phyloP scores from a whole-genome alignment of 2,797 vertebrate species.

The Hemitrygon akajei region DNA sequence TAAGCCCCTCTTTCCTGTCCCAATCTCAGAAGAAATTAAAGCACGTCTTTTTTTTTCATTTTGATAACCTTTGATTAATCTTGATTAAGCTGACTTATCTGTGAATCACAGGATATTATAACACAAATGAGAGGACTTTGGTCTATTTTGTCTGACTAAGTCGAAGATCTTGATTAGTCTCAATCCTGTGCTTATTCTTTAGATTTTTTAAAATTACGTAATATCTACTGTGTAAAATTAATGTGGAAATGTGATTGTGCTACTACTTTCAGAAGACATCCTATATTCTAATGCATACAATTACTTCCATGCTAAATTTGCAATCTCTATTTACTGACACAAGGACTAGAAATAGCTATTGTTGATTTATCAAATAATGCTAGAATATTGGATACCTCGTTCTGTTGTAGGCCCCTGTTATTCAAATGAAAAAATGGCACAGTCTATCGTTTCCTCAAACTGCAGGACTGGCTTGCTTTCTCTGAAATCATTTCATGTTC shows the following conservation, averaged over 20 bases:
- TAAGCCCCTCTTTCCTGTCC: not conserved
- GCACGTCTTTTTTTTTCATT: not conserved
- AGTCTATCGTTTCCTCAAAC: not conserved
- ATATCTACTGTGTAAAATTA: not conserved
- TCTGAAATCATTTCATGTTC: not conserved
- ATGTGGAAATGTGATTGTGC: not conserved
- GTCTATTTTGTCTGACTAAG: not conserved
- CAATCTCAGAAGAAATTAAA: not conserved
- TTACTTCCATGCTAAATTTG: not conserved
- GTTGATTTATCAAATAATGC: not conserved
- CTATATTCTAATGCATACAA: not conserved
- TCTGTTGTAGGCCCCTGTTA: not conserved
- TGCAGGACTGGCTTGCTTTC: not conserved
- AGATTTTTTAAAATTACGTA: not conserved
- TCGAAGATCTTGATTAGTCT: not conserved
- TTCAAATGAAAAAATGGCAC: not conserved
- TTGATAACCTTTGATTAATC: not conserved
- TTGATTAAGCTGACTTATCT: not conserved
- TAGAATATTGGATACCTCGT: not conserved
- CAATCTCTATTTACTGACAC: not conserved
- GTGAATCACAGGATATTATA: not conserved
- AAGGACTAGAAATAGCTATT: not conserved
- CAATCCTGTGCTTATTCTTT: not conserved
- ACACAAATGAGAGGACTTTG: not conserved
- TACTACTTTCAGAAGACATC: not conserved